Evolutionary conservation across 1,140 invertebrate species (phyloP).

Genomic region (Drosophila tsacasi): DNA sequence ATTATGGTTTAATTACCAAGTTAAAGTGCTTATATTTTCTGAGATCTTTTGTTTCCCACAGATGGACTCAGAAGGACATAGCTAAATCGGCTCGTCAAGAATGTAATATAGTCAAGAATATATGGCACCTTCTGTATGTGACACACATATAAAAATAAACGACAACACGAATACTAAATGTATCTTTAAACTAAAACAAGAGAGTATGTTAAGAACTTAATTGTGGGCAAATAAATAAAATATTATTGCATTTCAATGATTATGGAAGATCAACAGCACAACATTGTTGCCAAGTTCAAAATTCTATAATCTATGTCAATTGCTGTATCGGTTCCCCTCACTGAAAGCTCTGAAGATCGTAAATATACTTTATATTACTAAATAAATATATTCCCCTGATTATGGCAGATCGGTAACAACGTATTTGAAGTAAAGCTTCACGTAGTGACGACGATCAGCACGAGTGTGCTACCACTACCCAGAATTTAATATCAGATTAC

Average conservation of each 20-base stretch:
- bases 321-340: neutral
- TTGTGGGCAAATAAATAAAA: no score
- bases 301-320: neutral
- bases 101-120: no score
- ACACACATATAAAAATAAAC: no score
- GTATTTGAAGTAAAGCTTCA: neutral
- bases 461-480: neutral
- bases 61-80: neutral
- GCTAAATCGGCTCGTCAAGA: neutral
- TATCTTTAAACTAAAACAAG: neutral
- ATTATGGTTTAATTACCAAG: no score
- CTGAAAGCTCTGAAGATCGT: neutral
- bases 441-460: neutral
- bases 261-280: neutral
- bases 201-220: neutral
- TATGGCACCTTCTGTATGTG: no score
- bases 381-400: neutral
- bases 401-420: slow-evolving; percentile 2
- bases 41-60: neutral
- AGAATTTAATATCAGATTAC: neutral
- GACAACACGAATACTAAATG: neutral
- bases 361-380: neutral
- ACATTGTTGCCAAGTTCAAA: neutral
- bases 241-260: neutral
- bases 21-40: no score